Evolutionary conservation across 1,140 invertebrate species (phyloP).

Genomic region (Mamestra configurata): DNA sequence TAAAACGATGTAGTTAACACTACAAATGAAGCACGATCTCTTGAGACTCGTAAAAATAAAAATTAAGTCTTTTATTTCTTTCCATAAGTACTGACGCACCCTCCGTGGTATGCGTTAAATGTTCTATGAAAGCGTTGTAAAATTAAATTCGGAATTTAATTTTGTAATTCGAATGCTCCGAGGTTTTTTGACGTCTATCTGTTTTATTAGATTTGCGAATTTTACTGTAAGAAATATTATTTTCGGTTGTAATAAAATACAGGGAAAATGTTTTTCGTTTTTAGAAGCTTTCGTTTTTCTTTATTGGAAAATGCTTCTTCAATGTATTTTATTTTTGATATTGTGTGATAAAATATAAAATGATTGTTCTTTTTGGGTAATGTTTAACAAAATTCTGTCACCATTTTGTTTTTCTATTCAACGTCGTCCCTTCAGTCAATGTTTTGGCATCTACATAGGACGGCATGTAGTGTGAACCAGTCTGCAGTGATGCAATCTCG

Average conservation of each 20-base stretch:
- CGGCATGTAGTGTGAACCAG: background rate
- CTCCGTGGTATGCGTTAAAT: constrained; percentile 60
- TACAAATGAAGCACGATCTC: constrained; percentile 23
- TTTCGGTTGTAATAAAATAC: constrained; percentile 28
- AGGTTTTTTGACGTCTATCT: constrained; percentile 60
- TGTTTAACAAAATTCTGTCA: no score
- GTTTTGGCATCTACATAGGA: no score
- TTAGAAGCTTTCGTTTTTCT: background rate
- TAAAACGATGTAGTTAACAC: constrained; percentile 12
- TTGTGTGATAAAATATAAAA: background rate
- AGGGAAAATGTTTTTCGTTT: constrained; percentile 29
- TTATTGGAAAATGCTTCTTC: background rate
- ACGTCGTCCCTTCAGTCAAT: no score
- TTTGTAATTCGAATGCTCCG: constrained; percentile 77
- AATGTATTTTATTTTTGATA: background rate
- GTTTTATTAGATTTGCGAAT: constrained; percentile 39
- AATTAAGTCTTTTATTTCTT: constrained; percentile 43
- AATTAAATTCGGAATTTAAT: constrained; percentile 84
- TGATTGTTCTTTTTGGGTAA: no score
- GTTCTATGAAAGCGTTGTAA: constrained; percentile 75
- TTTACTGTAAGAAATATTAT: constrained; percentile 33
- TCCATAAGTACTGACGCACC: constrained; percentile 17
- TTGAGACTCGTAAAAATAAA: constrained; percentile 23
- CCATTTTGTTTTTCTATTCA: no score
- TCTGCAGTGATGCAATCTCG: no score